phyloP scores from a whole-genome alignment of 2,113 vertebrate species.

The Columbina picui region DNA sequence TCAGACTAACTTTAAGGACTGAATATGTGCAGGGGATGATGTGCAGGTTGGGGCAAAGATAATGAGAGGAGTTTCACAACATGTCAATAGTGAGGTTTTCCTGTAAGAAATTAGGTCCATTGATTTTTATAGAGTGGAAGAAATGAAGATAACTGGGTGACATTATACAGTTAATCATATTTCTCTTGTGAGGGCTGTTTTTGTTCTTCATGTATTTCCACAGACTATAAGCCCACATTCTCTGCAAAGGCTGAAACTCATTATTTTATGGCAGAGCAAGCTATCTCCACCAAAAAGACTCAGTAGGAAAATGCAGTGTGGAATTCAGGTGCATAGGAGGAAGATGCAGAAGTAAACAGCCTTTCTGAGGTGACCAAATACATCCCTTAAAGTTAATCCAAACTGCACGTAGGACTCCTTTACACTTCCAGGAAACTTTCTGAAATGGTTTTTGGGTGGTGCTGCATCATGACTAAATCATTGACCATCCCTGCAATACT shows the following conservation, averaged over 20 bases:
- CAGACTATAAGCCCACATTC: background rate
- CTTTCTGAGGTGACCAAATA: accelerated
- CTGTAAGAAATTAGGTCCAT: background rate
- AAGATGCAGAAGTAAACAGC: background rate
- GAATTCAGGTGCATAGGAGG: background rate
- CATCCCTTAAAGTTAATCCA: background rate
- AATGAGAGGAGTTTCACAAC: background rate
- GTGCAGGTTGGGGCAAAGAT: background rate
- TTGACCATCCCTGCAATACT: accelerated
- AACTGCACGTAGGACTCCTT: accelerated
- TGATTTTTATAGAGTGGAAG: slow-evolving; percentile 8
- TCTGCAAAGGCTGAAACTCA: background rate
- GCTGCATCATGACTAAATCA: background rate
- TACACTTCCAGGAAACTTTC: background rate
- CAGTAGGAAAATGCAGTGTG: background rate
- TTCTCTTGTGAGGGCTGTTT: background rate
- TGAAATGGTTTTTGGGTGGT: background rate
- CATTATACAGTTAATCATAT: background rate
- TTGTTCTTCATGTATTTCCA: background rate
- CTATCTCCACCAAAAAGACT: background rate
- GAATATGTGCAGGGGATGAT: accelerated
- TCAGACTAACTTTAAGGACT: background rate
- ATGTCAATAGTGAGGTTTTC: background rate
- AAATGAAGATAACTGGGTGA: background rate
- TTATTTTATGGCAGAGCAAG: background rate